A percentile compares a stretch with the other conserved stretches of the same genome.
Conservation (phyloP, 1,140 invertebrate species). For the Teleogryllus occipitalis region DNA sequence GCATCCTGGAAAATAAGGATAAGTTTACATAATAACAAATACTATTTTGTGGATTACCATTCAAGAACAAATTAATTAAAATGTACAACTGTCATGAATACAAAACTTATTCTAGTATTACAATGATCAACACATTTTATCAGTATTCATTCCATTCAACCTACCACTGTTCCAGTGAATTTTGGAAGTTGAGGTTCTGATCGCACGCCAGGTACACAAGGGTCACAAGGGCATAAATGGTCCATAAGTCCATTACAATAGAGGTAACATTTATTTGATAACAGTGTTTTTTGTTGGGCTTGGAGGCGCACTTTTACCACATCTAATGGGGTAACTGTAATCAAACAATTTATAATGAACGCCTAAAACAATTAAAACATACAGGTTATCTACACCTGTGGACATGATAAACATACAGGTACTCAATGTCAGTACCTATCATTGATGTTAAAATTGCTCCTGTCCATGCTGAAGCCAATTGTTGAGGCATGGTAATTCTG, state of each 20-base stretch:
- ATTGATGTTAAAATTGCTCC: conserved; percentile 84
- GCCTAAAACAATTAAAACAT: conserved; percentile 16
- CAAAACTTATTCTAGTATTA: background rate
- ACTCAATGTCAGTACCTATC: conserved; percentile 52
- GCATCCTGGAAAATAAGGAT: conserved; percentile 65
- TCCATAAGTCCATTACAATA: conserved; percentile 99
- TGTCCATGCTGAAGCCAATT: conserved; percentile 80
- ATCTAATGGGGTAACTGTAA: conserved; percentile 93
- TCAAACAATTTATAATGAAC: conserved; percentile 20
- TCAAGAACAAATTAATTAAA: background rate
- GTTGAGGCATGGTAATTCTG: conserved; percentile 74
- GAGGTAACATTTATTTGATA: conserved; percentile 85
- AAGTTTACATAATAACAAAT: background rate
- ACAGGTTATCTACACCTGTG: conserved; percentile 19
- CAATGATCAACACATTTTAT: background rate
- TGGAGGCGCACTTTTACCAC: conserved; percentile 97
- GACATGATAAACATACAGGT: conserved; percentile 12
- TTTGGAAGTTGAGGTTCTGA: conserved; percentile 38
- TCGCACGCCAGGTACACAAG: conserved; percentile 26
- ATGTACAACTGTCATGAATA: background rate
- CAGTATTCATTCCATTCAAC: background rate
- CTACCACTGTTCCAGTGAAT: conserved; percentile 73
- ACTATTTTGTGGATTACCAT: too few relatives aligned
- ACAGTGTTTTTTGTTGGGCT: conserved; percentile 75
- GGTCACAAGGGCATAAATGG: conserved; percentile 84